Conservation (phyloP, 2,113 vertebrate genomes). For the Amazona vittata region DNA sequence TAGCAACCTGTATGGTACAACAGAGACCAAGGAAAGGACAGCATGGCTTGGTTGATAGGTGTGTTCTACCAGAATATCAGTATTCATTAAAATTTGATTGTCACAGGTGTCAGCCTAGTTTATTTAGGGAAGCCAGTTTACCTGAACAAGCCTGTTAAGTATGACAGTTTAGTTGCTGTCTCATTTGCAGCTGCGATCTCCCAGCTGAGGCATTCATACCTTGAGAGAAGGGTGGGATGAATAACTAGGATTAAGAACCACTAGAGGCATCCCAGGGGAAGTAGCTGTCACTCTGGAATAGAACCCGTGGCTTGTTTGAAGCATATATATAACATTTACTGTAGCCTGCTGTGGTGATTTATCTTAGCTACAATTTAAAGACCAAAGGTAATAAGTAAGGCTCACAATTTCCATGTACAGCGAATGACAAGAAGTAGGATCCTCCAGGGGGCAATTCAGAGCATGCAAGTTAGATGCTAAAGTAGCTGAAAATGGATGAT, state of each 20-base stretch:
- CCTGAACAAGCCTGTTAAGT: constrained; percentile 7
- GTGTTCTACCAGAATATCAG: not conserved
- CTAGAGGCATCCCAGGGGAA: not conserved
- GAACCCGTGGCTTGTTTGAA: not conserved
- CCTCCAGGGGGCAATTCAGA: constrained; percentile 27
- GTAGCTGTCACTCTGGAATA: constrained; percentile 17
- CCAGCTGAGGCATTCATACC: not conserved
- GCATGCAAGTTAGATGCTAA: not conserved
- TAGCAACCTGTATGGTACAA: not conserved
- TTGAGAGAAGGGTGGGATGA: not conserved
- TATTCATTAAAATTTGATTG: not conserved
- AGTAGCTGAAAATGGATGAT: constrained; percentile 39
- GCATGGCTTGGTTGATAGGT: not conserved
- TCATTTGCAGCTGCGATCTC: not conserved
- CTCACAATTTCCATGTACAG: not conserved
- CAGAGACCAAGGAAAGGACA: not conserved
- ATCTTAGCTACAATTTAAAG: constrained; percentile 19
- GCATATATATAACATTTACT: not conserved
- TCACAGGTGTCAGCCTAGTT: not conserved
- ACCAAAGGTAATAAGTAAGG: constrained; percentile 29
- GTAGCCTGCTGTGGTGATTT: constrained; percentile 10
- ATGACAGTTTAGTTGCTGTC: not conserved
- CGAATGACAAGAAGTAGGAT: constrained; percentile 16
- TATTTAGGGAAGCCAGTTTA: not conserved
- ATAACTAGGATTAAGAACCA: not conserved